Evolutionary conservation across 1,140 invertebrate genomes (phyloP), one percentile per base, ranked within the genome.

Genomic region (Eurosta solidaginis): DNA sequence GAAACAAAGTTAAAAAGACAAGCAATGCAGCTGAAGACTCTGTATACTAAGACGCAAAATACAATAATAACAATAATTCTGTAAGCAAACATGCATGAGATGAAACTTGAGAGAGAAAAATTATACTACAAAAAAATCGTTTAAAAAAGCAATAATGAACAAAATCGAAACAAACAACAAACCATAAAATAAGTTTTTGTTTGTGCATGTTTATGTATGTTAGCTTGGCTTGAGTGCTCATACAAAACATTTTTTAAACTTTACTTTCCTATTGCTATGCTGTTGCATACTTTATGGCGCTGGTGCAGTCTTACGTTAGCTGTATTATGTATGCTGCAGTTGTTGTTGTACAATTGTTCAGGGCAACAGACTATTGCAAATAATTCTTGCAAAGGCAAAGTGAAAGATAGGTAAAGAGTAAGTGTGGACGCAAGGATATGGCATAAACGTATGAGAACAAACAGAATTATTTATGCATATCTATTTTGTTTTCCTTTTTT

Each of bases 241-340:
- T 59, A 59, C 27, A 59, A 36, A n/a, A n/a, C 54, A 59, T 36
- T 59, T n/a, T n/a, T n/a, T n/a, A 10, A 68, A 68, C 33, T 68
- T 68, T 68, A 68, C 59, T 68, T 42, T 40, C n/a, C n/a, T n/a
- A n/a, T n/a, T n/a, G 40, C 33, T 68, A 22, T 68, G 59, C 33
- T 68, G 59, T 68, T 68, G 59, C 59, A 68, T 68, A 68, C 59
- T 68, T 68, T 68, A 68, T 68, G 59, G 59, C 59, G n/a, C 20
- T 7, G 33, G 40, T 22, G 59, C n/a, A 68, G 59, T 10, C 59
- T 33, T 20, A 36, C 29, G 40, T 29, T 0, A 17, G 22, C 59
- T 40, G 40, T 40, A 29, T 68, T 17, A 29, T 20, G 12, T 20
- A 33, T 4, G 45, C 45, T 17, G 9, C 14, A 14, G 45, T n/a